Evolutionary conservation across 1,140 invertebrate genomes (phyloP).

Genomic region (Drosophila sproati): DNA sequence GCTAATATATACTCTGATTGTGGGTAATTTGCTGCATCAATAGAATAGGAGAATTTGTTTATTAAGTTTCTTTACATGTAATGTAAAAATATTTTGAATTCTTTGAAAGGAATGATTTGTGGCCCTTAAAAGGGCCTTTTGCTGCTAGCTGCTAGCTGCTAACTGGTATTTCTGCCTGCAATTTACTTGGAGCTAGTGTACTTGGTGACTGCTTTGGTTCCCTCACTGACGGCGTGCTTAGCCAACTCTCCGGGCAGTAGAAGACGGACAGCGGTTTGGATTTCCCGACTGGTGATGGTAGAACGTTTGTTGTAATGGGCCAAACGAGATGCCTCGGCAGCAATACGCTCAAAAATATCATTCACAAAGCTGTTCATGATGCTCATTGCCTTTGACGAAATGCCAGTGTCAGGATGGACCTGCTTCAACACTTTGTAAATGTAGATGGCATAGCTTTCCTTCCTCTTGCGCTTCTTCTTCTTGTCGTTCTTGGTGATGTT

Average conservation of each 20-base stretch:
- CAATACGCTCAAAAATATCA: constrained; percentile 90
- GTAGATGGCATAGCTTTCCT: constrained; percentile 85
- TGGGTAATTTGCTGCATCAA: too few relatives aligned
- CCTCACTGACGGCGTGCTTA: constrained; percentile 87
- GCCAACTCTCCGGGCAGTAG: constrained; percentile 87
- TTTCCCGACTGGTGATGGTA: constrained; percentile 86
- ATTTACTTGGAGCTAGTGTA: constrained; percentile 81
- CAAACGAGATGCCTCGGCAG: constrained; percentile 89
- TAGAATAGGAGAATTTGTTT: too few relatives aligned
- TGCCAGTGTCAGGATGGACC: constrained; percentile 89
- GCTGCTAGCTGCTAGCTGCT: background rate
- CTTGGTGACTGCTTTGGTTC: constrained; percentile 87
- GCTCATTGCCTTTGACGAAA: constrained; percentile 87
- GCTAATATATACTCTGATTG: too few relatives aligned
- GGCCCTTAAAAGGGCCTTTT: constrained; percentile 45
- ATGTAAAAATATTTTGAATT: too few relatives aligned
- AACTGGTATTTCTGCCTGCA: background rate
- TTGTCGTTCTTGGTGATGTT: constrained; percentile 85
- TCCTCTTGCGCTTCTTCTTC: constrained; percentile 85
- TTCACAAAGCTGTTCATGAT: constrained; percentile 89
- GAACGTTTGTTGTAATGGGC: constrained; percentile 90
- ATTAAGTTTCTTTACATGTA: too few relatives aligned
- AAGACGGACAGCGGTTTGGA: constrained; percentile 86
- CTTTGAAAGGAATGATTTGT: constrained; percentile 12
- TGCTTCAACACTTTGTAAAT: constrained; percentile 90